phyloP scores from a whole-genome alignment of 2,113 vertebrate genomes.

The Tychaedon coryphoeus region DNA sequence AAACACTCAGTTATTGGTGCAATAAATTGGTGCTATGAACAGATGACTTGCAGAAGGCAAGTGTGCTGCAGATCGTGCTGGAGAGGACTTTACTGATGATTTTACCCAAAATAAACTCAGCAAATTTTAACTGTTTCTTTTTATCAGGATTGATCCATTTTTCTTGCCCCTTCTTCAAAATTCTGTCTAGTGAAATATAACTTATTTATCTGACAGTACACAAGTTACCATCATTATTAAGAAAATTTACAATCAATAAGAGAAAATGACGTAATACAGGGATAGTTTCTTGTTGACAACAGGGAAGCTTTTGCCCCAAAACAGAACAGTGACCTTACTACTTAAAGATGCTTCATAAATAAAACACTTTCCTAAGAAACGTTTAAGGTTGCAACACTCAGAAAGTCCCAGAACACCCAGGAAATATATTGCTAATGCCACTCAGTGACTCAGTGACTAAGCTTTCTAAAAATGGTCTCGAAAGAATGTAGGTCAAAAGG shows the following conservation, averaged over 20 bases:
- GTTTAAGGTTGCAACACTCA: background rate
- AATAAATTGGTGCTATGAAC: background rate
- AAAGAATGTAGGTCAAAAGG: constrained; percentile 10
- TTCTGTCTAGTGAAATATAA: background rate
- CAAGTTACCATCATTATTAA: background rate
- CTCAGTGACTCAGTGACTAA: background rate
- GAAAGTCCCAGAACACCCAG: background rate
- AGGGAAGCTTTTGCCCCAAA: background rate
- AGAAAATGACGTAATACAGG: background rate
- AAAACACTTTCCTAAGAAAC: background rate
- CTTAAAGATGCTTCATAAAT: background rate
- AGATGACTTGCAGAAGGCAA: background rate
- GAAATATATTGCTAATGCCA: background rate
- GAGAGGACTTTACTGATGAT: background rate
- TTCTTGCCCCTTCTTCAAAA: background rate
- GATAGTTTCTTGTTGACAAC: background rate
- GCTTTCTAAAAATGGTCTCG: constrained; percentile 2
- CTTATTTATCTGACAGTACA: background rate
- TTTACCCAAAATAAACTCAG: background rate
- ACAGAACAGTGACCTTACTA: background rate
- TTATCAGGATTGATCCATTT: background rate
- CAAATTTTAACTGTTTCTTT: background rate
- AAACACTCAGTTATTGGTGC: background rate
- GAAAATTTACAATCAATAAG: background rate
- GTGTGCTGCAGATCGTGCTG: background rate